Evolutionary conservation across 2,888 invertebrate species (phyloP).

Genomic region (Sarcophaga variegata): DNA sequence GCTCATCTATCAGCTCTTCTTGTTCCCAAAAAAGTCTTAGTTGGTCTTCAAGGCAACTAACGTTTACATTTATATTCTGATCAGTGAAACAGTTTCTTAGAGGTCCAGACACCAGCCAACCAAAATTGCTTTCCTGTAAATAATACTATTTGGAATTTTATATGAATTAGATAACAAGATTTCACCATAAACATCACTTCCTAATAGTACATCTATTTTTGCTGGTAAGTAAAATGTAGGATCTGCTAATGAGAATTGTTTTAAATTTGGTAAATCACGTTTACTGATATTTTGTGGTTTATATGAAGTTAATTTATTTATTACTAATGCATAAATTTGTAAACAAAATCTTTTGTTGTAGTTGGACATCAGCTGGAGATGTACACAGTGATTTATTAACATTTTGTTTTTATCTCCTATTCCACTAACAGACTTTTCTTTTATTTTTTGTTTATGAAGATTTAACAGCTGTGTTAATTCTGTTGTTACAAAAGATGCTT

Average conservation of each 20-base stretch:
- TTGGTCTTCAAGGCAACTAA: slow-evolving; percentile 31
- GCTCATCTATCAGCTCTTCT: slow-evolving; percentile 20
- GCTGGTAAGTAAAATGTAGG: slow-evolving; percentile 25
- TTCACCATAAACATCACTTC: slow-evolving; percentile 41
- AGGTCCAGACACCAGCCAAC: slow-evolving; percentile 40
- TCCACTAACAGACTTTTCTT: slow-evolving; percentile 15
- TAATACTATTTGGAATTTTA: slow-evolving; percentile 40
- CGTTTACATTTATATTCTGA: slow-evolving; percentile 10
- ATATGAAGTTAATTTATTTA: slow-evolving; percentile 22
- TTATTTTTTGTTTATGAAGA: neutral
- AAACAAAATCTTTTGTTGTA: slow-evolving; percentile 18
- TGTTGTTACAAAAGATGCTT: slow-evolving; percentile 36
- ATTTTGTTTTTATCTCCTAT: slow-evolving; percentile 38
- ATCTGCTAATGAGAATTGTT: slow-evolving; percentile 34
- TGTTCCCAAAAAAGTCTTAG: slow-evolving; percentile 41
- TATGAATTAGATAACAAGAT: slow-evolving; percentile 28
- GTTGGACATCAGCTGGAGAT: slow-evolving; percentile 24
- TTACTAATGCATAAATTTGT: slow-evolving; percentile 9
- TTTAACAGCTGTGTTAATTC: slow-evolving; percentile 11
- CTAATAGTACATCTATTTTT: slow-evolving; percentile 48
- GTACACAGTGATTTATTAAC: slow-evolving; percentile 18
- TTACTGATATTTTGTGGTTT: slow-evolving; percentile 20
- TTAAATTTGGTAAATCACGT: slow-evolving; percentile 10
- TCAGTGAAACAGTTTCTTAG: neutral
- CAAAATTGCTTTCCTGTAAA: slow-evolving; percentile 54